Base-by-base conservation (phyloP, 2,113 vertebrate genomes). In the Typhlomys cinereus region DNA sequence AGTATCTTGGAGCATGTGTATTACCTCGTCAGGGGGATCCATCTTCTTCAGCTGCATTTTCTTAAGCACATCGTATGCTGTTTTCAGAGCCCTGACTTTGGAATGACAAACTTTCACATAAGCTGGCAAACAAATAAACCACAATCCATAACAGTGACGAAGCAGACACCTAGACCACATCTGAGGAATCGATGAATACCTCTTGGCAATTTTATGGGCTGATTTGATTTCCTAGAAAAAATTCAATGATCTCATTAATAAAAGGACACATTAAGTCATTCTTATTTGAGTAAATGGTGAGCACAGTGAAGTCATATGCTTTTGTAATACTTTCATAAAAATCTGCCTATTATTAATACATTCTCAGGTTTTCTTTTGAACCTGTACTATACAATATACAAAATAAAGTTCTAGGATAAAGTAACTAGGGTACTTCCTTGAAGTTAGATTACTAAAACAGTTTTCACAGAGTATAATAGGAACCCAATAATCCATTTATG, bases 111-210 rank as follows among this genome's bases (percentile, higher is more conserved):
- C 98, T 91, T 98, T 98, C 62, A 99, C 98, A 1, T 99, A 99
- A 0, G 98, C 99, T 5, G 99, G 99, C 62, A 99, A 98, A 97
- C 99, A 99, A 96, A 99, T 99, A 96, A 99, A 99, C 99, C 99
- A 99, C 23, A 99, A 98, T 44, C 99, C 99, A 0, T 99, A 99
- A 94, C 99, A 99, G 96, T 99, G 99, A 29, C 99, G 98, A 75
- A 99, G 96, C 18, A 99, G 98, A 97, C 99, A 99, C 97, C 98
- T 98, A 95, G 99, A 99, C 99, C 99, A 99, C 99, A 99, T 99
- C 96, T 99, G 99, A 67, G 99, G 99, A 94, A 99, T 98, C 50
- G 99, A 99, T 3, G 99, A 99, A 87, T 99, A 98, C 50, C 98
- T 98, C 97, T 99, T 99, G 15, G 99, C 99, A 95, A 99, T 99